A percentile compares a stretch with the other conserved stretches of the same genome.
Evolutionary conservation across 2,113 vertebrate genomes (phyloP).

Genomic region (Gambusia holbrooki): DNA sequence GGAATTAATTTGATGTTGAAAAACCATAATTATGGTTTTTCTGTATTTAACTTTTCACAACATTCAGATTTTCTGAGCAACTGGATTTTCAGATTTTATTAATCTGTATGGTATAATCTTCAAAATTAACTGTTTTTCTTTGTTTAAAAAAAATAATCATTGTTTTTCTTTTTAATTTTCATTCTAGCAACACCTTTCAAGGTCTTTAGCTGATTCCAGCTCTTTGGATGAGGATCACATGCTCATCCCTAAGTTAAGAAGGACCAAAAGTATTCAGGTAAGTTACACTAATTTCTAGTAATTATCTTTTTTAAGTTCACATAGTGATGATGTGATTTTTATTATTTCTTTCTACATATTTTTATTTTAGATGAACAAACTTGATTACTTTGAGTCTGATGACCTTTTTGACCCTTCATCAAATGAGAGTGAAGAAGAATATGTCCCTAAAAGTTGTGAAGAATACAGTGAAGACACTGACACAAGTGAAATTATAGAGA

Average conservation of each 20-base stretch:
- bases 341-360: neutral
- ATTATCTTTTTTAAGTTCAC: neutral
- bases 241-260: neutral
- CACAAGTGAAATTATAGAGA: neutral
- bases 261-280: constrained; percentile 7
- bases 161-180: too few relatives aligned
- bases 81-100: too few relatives aligned
- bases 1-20: too few relatives aligned
- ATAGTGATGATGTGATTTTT: neutral
- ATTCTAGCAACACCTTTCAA: neutral
- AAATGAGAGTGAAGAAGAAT: constrained; percentile 21
- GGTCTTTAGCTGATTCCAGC: neutral
- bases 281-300: neutral
- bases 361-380: constrained; percentile 1
- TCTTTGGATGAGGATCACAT: neutral
- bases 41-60: too few relatives aligned
- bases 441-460: neutral
- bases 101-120: too few relatives aligned
- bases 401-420: constrained; percentile 2
- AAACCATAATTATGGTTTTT: too few relatives aligned
- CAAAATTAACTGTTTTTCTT: too few relatives aligned
- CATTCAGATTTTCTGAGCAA: too few relatives aligned
- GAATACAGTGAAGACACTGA: neutral
- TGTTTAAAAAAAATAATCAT: too few relatives aligned
- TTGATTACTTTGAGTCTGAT: neutral